These are phyloP conservation scores for Beris morrisii DNA, from an alignment of 2,888 invertebrate species.

Conservation along the genomic window DNA sequence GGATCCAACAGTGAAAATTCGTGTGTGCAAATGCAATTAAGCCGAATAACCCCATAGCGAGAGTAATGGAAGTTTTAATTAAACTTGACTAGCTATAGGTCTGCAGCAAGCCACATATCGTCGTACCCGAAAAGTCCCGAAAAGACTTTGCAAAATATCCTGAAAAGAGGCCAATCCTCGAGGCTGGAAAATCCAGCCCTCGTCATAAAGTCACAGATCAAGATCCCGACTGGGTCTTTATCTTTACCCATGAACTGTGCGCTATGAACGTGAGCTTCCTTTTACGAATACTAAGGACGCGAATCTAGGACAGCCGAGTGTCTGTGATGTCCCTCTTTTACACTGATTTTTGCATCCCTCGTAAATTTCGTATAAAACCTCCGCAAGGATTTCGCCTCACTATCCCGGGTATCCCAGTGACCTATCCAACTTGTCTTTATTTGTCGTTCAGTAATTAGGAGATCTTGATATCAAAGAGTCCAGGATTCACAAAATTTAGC, in stretches of 20 bases:
- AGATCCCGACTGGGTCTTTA: constrained; percentile 16
- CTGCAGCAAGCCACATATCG: too few relatives aligned
- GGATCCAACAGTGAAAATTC: neutral
- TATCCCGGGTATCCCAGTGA: too few relatives aligned
- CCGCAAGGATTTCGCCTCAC: too few relatives aligned
- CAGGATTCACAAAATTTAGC: too few relatives aligned
- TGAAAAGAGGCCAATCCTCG: neutral
- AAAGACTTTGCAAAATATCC: too few relatives aligned
- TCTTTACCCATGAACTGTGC: neutral
- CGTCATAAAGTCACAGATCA: constrained; percentile 27
- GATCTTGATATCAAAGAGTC: neutral
- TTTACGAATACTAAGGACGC: neutral
- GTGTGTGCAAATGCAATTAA: constrained; percentile 32
- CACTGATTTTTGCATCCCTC: constrained; percentile 12
- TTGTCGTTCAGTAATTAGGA: constrained; percentile 10
- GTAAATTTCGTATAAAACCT: neutral
- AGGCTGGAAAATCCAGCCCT: constrained; percentile 26
- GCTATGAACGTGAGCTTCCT: constrained; percentile 20
- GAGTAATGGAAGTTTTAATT: constrained; percentile 34
- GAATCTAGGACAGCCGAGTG: neutral
- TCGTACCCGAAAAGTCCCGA: too few relatives aligned
- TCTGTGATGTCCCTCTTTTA: too few relatives aligned
- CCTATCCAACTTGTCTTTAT: constrained; percentile 2
- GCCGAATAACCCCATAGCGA: constrained; percentile 10
- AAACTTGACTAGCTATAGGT: constrained; percentile 3